Evolutionary conservation across 2,113 vertebrate genomes (phyloP).

Genomic region (Perccottus glenii): DNA sequence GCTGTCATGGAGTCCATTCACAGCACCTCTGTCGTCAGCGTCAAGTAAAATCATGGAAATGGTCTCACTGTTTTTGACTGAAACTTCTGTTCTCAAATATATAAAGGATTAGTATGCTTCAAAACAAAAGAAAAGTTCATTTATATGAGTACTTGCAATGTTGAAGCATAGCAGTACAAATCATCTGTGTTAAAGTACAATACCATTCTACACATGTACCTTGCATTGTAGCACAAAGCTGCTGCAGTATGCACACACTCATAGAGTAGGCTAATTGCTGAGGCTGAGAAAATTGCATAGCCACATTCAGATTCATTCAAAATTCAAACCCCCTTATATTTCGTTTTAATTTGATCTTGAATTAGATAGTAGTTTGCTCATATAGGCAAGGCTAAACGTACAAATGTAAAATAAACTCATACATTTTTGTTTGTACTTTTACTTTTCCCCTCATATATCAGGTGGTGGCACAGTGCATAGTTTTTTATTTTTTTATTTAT

Average conservation of each 20-base stretch:
- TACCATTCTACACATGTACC: not conserved
- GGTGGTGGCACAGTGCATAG: too few relatives aligned
- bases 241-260: not conserved
- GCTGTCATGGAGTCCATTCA: constrained; percentile 96
- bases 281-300: too few relatives aligned
- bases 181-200: not conserved
- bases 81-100: not conserved
- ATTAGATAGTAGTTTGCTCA: not conserved
- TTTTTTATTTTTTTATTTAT: too few relatives aligned
- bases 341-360: not conserved
- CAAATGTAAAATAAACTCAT: too few relatives aligned
- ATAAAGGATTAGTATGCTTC: too few relatives aligned
- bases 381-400: too few relatives aligned
- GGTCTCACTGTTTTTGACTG: not conserved
- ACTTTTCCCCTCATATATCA: too few relatives aligned
- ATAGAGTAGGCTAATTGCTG: too few relatives aligned
- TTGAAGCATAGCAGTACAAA: not conserved
- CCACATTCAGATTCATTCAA: too few relatives aligned
- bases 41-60: constrained; percentile 76
- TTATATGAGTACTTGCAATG: not conserved
- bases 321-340: not conserved
- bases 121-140: not conserved
- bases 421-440: too few relatives aligned
- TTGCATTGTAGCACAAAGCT: not conserved
- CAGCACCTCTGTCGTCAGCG: constrained; percentile 81